Base-by-base conservation (phyloP, 2,113 vertebrate genomes). In the Isichthys henryi region DNA sequence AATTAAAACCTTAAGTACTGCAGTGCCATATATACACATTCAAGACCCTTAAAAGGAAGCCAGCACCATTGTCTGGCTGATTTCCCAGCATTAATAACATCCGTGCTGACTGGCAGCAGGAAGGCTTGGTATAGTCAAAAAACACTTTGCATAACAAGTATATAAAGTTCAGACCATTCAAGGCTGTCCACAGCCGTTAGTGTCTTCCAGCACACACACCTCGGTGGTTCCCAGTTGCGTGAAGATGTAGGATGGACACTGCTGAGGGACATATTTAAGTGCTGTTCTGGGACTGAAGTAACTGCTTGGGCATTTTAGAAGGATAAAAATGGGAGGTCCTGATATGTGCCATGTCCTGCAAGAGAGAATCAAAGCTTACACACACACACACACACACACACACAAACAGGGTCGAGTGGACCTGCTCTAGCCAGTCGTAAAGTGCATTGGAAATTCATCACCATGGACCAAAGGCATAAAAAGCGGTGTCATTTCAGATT, bases 201-300 rank as follows among this genome's bases (percentile, higher is more conserved):
- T 8, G 35, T 46, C 70, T 27, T 15, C 21, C 82, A 84, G 43
- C 82, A 48, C 45, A 83, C 45, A 48, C 80, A 48, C 15, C 74
- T 39, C 17, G 5, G 0, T 35, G 85, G 85, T 17, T 53, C 31
- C 48, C n/a, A 53, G 49, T 35, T 48, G 19, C 21, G 45, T n/a
- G 3, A 23, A 84, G 80, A 83, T 5, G 13, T 48, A 7, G 82
- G 50, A 35, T 31, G 49, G 49, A 56, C 49, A 52, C 13, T 53
- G 27, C 45, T 27, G 56, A 45, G 90, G 77, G 10, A 84, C 43
- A 48, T 58, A 23, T 70, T 53, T 83, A 90, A 90, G 90, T 88
- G 80, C 87, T 45, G 31, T 39, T 84, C 17, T 62, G 77, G 35
- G 52, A 48, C 39, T 85, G 52, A 31, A 80, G 39, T 3, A 35